Evolutionary conservation across 1,140 invertebrate genomes (phyloP), one percentile per base, ranked within the genome.

Genomic region (Aphaenogaster floridana): DNA sequence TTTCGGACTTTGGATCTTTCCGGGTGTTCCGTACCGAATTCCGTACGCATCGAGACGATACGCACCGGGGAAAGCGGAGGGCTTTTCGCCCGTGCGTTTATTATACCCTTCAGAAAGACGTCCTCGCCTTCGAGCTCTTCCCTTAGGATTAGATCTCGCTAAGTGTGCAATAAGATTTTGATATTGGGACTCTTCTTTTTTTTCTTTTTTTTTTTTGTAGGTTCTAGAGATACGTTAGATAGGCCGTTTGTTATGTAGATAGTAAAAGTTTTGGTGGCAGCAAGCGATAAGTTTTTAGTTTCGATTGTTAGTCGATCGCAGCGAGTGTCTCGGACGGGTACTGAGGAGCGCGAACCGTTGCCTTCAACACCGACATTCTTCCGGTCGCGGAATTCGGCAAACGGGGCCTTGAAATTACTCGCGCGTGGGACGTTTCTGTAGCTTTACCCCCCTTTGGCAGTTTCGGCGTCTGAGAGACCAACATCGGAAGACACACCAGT

Each of bases 101-200:
- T 48, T 39, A 50, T 48, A 61, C 68, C 80, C 80, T 84, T 34
- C 80, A 61, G 42, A 76, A 76, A 84, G 64, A 88, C 34, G 48
- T 78, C 61, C 80, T 66, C 88, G 88, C 61, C 86, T 88, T 88
- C 66, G 88, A 71, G 83, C 76, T 81, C 59, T 86, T 80, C 57
- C 50, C 54, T 39, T 89, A 83, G 84, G 71, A 84, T 78, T 84
- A 87, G 66, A 84, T 78, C 72, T 90, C 86, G 72, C 50, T 90
- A 89, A 93, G 90, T 88, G 93, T 93, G 92, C 93, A 93, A 93
- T 93, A 93, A 91, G 86, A 90, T 83, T 91, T 92, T 45, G 48
- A 86, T 89, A 86, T 34, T 36, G 39, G 61, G 48, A 86, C 59
- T 68, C 9, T 77, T 88, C 52, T 71, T 71, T 66, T 66, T 68